A percentile compares a stretch with the other conserved stretches of the same genome.
Evolutionary conservation across 2,888 invertebrate species (phyloP).

Genomic region (Brachyopa scutellaris): DNA sequence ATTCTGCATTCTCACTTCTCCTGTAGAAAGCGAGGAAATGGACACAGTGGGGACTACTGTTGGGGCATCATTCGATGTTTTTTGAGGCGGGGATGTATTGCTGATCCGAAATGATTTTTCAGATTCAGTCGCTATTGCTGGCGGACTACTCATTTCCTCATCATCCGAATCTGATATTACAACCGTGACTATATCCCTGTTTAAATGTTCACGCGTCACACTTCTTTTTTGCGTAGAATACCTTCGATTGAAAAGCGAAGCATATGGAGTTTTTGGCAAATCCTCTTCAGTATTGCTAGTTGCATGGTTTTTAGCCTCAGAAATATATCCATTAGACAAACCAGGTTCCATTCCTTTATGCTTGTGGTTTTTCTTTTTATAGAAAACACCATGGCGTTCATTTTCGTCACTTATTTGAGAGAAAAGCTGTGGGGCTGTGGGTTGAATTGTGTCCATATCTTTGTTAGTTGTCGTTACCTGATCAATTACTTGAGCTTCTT

Average conservation of each 20-base stretch:
- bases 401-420: too few relatives aligned
- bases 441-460: too few relatives aligned
- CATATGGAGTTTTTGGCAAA: background rate
- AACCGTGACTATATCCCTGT: background rate
- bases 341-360: too few relatives aligned
- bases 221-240: background rate
- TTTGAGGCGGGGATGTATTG: background rate
- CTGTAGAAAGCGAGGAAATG: too few relatives aligned
- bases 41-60: too few relatives aligned
- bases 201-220: background rate
- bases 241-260: constrained; percentile 34
- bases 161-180: constrained; percentile 55
- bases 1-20: too few relatives aligned
- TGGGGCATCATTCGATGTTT: background rate
- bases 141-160: background rate
- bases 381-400: too few relatives aligned
- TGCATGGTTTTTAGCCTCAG: constrained; percentile 25
- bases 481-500: too few relatives aligned
- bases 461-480: too few relatives aligned
- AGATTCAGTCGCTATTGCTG: background rate
- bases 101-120: background rate
- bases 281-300: background rate
- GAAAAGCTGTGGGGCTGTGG: too few relatives aligned
- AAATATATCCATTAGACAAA: background rate
- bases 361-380: too few relatives aligned